Evolutionary conservation across 2,113 vertebrate genomes (phyloP).

Genomic region (Okapia johnstoni): DNA sequence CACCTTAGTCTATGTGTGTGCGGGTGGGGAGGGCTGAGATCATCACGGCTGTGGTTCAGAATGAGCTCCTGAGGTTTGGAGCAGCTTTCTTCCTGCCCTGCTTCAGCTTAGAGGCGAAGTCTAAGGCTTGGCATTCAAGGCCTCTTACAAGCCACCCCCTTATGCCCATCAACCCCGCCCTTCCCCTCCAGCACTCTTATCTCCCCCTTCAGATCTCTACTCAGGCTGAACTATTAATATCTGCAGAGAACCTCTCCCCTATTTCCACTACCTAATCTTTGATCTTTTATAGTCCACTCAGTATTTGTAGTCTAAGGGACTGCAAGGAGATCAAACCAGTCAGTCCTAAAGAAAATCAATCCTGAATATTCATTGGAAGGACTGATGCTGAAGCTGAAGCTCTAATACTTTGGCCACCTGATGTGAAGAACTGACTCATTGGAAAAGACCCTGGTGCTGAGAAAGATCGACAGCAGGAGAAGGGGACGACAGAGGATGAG

Average conservation of each 20-base stretch:
- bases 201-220: background rate
- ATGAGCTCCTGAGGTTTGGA: background rate
- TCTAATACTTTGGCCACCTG: background rate
- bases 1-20: background rate
- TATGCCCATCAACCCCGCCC: background rate
- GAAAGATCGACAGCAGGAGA: background rate
- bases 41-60: fast-evolving
- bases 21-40: fast-evolving
- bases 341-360: background rate
- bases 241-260: too few relatives aligned
- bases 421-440: background rate
- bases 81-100: background rate
- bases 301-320: background rate
- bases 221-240: background rate
- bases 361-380: background rate
- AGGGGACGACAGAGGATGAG: background rate
- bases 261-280: too few relatives aligned
- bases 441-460: background rate
- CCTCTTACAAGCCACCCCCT: background rate
- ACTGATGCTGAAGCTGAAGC: background rate
- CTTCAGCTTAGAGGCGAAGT: background rate
- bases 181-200: background rate
- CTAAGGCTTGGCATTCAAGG: background rate
- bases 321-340: background rate
- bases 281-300: background rate